Base-by-base conservation (phyloP, 1,140 invertebrate genomes). In the Musca domestica region DNA sequence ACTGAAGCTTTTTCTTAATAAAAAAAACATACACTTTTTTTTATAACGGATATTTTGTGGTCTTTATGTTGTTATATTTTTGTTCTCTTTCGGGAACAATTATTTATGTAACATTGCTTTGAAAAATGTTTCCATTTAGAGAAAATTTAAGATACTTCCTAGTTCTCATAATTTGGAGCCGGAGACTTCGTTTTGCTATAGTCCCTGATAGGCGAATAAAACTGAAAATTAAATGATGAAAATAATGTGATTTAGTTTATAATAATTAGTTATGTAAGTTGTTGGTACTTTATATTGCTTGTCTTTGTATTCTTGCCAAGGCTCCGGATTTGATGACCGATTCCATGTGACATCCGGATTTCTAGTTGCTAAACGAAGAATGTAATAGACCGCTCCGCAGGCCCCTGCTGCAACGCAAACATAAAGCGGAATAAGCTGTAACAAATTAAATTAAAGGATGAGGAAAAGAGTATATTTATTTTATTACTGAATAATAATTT, bases 311-410 rank as follows among this genome's bases (percentile, higher is more conserved):
- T 89, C 87, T 72, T 95, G 84, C 89, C 91, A 93, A 5, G 93
- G 92, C 74, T 93, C 91, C 3, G 88, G 87, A 74, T 92, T 92
- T 20, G 74, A 80, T 52, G 85, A 87, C 51, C 85, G 86, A 71
- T 86, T 86, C 92, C 92, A 95, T 56, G 89, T 84, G 14, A 95
- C 92, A 76, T 95, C 93, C 47, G 93, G 93, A 74, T 87, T 91
- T 63, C 84, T 85, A 0, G 84, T 72, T n/a, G 92, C 92, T 41
- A 94, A 81, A 58, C 93, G 86, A 1, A 85, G 25, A 0, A 87
- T 81, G 74, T 94, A 95, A 47, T 84, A 84, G 0, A 82, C 68
- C 1, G 91, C 87, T 7, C 85, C 86, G 1, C 79, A 66, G 56
- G 83, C 85, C 64, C 92, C 92, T 47, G 85, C 72, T 3, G 83